Evolutionary conservation across 2,888 invertebrate species (phyloP).

Genomic region (Leptodirus hochenwartii): DNA sequence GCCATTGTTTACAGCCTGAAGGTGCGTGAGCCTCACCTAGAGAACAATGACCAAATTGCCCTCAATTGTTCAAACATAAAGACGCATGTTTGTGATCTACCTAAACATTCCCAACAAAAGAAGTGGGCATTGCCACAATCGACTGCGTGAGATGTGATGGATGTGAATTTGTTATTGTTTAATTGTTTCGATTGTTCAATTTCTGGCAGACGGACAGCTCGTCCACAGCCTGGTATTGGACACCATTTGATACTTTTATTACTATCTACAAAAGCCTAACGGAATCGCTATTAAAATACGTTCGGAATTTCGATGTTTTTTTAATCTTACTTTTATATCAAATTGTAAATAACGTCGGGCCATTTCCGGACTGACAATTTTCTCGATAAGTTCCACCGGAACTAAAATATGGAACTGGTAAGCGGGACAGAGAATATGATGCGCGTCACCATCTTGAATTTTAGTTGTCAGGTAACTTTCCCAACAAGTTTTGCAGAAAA

Average conservation of each 20-base stretch:
- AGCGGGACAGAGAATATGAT: slow-evolving; percentile 46
- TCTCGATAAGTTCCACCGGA: slow-evolving; percentile 45
- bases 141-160: slow-evolving; percentile 38
- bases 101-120: slow-evolving; percentile 44
- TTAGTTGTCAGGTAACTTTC: slow-evolving; percentile 43
- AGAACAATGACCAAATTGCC: too few species aligned
- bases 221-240: slow-evolving; percentile 44
- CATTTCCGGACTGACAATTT: slow-evolving; percentile 44
- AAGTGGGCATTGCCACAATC: slow-evolving; percentile 53
- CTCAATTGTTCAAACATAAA: too few species aligned
- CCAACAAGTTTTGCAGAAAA: slow-evolving; percentile 47
- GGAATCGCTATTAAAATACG: too few species aligned
- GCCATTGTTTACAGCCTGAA: slow-evolving; percentile 44
- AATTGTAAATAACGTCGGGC: slow-evolving; percentile 45
- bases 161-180: slow-evolving; percentile 19
- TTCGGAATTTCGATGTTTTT: too few species aligned
- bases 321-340: slow-evolving; percentile 44
- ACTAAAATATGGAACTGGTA: slow-evolving; percentile 42
- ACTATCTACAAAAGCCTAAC: slow-evolving; percentile 48
- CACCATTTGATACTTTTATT: slow-evolving; percentile 55
- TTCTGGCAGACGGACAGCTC: slow-evolving; percentile 44
- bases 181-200: slow-evolving; percentile 25
- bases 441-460: slow-evolving; percentile 45
- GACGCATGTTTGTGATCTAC: too few species aligned
- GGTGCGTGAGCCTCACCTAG: slow-evolving; percentile 45